A percentile compares a stretch with the other conserved stretches of the same genome.
Conservation (phyloP, 2,888 invertebrate genomes). For the Dryobota labecula region DNA sequence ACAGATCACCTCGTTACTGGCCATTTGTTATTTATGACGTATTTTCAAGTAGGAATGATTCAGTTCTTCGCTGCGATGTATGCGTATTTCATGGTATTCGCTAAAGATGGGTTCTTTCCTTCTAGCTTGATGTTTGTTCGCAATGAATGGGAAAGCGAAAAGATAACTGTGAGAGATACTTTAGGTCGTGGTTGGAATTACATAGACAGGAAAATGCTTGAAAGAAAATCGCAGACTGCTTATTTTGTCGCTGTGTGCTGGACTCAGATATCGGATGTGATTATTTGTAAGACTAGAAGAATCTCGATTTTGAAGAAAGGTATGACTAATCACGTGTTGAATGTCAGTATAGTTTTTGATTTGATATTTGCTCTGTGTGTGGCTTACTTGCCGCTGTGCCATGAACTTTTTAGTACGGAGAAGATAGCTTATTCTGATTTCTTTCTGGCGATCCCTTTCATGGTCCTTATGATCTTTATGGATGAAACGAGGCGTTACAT, state of each 20-base stretch:
- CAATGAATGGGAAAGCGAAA: constrained; percentile 92
- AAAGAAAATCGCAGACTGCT: constrained; percentile 94
- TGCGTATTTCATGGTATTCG: constrained; percentile 94
- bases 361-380: constrained; percentile 92
- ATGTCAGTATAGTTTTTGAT: constrained; percentile 91
- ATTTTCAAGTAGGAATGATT: constrained; percentile 96
- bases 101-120: constrained; percentile 94
- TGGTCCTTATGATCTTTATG: constrained; percentile 93
- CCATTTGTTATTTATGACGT: constrained; percentile 94
- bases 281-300: constrained; percentile 94
- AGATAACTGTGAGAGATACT: constrained; percentile 92
- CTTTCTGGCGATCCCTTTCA: constrained; percentile 94
- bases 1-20: constrained; percentile 89
- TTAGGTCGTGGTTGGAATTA: constrained; percentile 94
- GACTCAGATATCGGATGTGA: constrained; percentile 94
- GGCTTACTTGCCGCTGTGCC: constrained; percentile 93
- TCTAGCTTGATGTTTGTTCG: constrained; percentile 92
- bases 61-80: constrained; percentile 95
- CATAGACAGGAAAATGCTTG: constrained; percentile 92
- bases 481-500: constrained; percentile 94
- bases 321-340: constrained; percentile 93
- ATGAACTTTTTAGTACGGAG: constrained; percentile 93
- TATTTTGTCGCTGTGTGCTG: constrained; percentile 95
- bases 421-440: constrained; percentile 93
- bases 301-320: constrained; percentile 94